These are phyloP conservation scores for Myrmecobius fasciatus DNA, from an alignment of 2,113 vertebrate species.

Conservation along the genomic window DNA sequence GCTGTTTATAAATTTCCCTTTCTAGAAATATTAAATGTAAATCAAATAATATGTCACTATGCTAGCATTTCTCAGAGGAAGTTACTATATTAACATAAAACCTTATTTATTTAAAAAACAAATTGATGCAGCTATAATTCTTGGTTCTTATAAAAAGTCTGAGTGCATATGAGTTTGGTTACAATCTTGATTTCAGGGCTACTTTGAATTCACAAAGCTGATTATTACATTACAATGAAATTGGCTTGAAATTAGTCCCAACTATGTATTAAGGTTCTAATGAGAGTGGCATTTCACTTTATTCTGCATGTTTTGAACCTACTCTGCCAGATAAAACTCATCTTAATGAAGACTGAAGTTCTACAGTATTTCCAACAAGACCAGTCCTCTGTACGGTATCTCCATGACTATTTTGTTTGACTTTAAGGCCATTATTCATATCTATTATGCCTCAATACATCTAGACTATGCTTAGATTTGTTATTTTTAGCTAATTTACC, in stretches of 20 bases:
- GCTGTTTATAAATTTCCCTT: neutral
- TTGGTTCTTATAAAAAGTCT: slow-evolving; percentile 7
- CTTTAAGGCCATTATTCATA: slow-evolving; percentile 1
- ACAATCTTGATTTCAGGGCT: slow-evolving; percentile 18
- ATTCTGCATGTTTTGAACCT: neutral
- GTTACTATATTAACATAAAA: neutral
- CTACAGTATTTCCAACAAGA: neutral
- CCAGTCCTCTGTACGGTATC: neutral
- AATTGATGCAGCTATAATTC: neutral
- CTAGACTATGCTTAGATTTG: neutral
- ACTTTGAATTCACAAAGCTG: slow-evolving; percentile 34
- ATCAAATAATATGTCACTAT: slow-evolving; percentile 3
- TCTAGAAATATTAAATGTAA: slow-evolving; percentile 25
- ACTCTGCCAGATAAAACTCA: neutral
- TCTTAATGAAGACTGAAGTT: neutral
- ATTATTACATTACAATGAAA: slow-evolving; percentile 30
- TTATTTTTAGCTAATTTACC: neutral
- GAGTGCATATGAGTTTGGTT: neutral
- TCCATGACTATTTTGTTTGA: neutral
- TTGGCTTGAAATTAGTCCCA: neutral
- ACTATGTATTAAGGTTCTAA: neutral
- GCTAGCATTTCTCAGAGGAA: slow-evolving; percentile 14
- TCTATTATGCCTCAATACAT: neutral
- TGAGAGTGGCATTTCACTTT: neutral
- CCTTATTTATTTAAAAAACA: neutral